Conservation (phyloP, 1,140 invertebrate species). For the Conus betulinus region DNA sequence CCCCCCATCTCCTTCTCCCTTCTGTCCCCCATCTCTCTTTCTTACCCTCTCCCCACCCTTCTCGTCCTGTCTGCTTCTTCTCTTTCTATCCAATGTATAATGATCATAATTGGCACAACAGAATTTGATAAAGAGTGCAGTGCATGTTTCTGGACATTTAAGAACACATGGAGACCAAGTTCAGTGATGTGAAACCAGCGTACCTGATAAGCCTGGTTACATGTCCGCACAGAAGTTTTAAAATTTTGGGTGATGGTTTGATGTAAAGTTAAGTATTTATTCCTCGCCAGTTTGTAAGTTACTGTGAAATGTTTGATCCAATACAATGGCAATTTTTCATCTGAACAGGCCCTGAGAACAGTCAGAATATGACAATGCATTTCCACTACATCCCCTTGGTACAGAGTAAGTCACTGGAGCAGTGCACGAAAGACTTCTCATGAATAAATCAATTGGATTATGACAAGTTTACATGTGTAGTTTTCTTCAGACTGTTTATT, state of each 20-base stretch:
- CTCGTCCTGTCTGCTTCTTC: no score
- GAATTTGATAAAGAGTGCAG: neutral
- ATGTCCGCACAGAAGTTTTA: neutral
- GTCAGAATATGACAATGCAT: conserved; percentile 35
- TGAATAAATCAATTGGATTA: no score
- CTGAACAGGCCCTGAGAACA: conserved; percentile 30
- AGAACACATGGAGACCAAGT: no score
- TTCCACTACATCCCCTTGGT: conserved; percentile 45
- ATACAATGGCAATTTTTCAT: conserved; percentile 3
- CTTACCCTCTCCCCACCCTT: no score
- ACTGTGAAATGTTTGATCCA: conserved; percentile 16
- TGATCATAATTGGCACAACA: neutral
- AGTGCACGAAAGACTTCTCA: neutral
- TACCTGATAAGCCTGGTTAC: neutral
- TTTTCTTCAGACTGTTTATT: no score
- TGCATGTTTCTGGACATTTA: no score
- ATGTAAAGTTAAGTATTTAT: neutral
- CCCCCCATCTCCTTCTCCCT: no score
- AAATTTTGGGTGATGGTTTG: conserved; percentile 7
- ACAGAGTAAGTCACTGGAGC: conserved; percentile 47
- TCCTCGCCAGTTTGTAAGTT: neutral
- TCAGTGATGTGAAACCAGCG: no score
- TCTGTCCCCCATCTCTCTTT: no score
- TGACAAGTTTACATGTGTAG: no score
- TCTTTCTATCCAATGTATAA: no score